Percentiles rank a stretch among this genome's conserved stretches.
phyloP scores from a whole-genome alignment of 2,113 vertebrate species.

The Platysteira castanea region DNA sequence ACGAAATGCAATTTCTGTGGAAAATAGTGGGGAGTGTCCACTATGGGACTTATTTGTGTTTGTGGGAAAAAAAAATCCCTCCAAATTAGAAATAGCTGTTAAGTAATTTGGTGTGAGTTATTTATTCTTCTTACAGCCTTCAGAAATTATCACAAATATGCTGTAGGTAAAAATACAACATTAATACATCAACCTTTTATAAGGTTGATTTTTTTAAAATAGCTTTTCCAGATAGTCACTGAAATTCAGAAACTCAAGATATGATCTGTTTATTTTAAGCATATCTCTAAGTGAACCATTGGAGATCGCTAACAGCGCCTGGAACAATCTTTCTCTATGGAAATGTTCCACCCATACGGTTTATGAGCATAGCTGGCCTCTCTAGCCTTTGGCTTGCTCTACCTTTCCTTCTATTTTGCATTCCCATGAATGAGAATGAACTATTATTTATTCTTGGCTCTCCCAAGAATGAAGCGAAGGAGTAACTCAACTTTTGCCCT shows the following conservation, averaged over 20 bases:
- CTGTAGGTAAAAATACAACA: not conserved
- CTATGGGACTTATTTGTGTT: not conserved
- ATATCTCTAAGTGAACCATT: not conserved
- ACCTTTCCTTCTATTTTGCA: not conserved
- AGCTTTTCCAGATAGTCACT: not conserved
- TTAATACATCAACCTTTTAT: not conserved
- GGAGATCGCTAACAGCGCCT: not conserved
- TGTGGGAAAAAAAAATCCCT: not conserved
- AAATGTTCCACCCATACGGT: not conserved
- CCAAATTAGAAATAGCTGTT: not conserved
- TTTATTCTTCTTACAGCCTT: not conserved
- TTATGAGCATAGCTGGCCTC: not conserved
- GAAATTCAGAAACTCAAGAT: not conserved
- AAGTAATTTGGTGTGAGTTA: not conserved
- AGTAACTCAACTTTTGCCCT: slow-evolving; percentile 16
- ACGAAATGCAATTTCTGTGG: not conserved
- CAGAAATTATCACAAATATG: not conserved
- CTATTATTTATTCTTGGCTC: not conserved
- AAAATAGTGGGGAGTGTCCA: not conserved
- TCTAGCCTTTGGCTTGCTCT: not conserved
- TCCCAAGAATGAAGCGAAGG: not conserved
- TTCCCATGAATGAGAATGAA: not conserved
- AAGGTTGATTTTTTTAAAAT: not conserved
- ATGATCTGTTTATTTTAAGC: not conserved
- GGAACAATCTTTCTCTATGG: not conserved